phyloP scores from a whole-genome alignment of 2,113 vertebrate genomes.

The Datnioides undecimradiatus region DNA sequence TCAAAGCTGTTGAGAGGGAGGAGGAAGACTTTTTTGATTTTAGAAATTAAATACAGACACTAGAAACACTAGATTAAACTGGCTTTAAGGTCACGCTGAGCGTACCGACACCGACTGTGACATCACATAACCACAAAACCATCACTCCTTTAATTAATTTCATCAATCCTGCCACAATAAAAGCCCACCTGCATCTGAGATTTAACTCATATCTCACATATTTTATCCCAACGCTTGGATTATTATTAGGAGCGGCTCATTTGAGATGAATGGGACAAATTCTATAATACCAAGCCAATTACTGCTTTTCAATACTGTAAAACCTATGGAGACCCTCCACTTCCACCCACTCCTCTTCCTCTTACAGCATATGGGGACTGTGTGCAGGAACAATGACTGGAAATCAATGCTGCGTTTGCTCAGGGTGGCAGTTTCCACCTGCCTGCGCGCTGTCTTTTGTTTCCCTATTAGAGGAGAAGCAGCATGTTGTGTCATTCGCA shows the following conservation, averaged over 20 bases:
- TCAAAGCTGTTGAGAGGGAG: conserved; percentile 5
- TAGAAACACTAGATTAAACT: neutral
- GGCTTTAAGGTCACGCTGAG: neutral
- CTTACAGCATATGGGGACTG: neutral
- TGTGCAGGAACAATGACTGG: conserved; percentile 41
- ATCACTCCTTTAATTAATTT: neutral
- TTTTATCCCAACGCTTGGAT: neutral
- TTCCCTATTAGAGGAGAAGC: conserved; percentile 32
- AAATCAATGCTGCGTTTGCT: conserved; percentile 72
- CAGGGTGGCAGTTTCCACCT: conserved; percentile 46
- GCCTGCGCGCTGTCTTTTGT: conserved; percentile 8
- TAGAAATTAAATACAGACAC: neutral
- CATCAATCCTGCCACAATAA: conserved; percentile 6
- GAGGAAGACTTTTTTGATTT: neutral
- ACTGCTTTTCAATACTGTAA: conserved; percentile 59
- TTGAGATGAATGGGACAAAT: conserved; percentile 38
- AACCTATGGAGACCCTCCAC: conserved; percentile 38
- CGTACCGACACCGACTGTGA: neutral
- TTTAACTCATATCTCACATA: conserved; percentile 18
- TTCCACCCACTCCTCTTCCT: neutral
- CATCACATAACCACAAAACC: neutral
- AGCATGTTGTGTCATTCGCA: conserved; percentile 24
- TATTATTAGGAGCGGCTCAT: neutral
- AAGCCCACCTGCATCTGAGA: neutral
- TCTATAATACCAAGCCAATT: conserved; percentile 51